Base-by-base conservation (phyloP, 1,140 invertebrate genomes). In the Drosophila tristis region DNA sequence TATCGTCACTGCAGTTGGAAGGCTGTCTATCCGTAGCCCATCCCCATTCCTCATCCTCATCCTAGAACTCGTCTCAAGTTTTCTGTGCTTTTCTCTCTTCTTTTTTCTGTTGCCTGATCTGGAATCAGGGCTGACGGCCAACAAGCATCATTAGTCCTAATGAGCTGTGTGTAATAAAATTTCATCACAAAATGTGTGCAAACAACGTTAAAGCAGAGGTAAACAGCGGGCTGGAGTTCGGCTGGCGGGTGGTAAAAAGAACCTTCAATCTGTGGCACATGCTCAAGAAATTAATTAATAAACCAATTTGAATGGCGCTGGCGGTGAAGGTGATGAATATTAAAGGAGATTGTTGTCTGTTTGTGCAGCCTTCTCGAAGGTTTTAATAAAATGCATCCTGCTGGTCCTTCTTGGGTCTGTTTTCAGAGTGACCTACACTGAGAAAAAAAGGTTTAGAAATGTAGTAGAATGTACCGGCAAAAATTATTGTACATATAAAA, bases 141-240 rank as follows among this genome's bases (percentile, higher is more conserved):
- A 81, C 82, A 81, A 81, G 82, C 82, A 78, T 87, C 82, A 87
- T 86, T 86, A 86, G 82, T 86, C 71, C 78, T 87, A 86, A 86
- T 86, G 82, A 86, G 81, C 78, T 67, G 66, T 86, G 78, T 78
- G 81, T 78, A 86, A 86, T 86, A 80, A 80, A 80, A 86, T 86
- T 80, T 57, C 81, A 86, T 77, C 47, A 39, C 35, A 39, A 67
- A 80, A 74, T 74, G 57, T 80, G 80, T 63, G 80, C 54, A 77
- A 80, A 74, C 56, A 85, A 70, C 70, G 16, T 79, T 80, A 48
- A 74, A 39, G 31, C 39, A 47, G 53, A 15, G 11, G 50, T 26
- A 29, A 42, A 42, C 43, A 20, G 31, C 23, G 47, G 23, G 13
- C 9, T 25, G 50, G 23, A n/a, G 8, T 25, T 9, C 11, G 45